Base-by-base conservation (phyloP, 2,797 vertebrate species). In the Clarias laeviceps region DNA sequence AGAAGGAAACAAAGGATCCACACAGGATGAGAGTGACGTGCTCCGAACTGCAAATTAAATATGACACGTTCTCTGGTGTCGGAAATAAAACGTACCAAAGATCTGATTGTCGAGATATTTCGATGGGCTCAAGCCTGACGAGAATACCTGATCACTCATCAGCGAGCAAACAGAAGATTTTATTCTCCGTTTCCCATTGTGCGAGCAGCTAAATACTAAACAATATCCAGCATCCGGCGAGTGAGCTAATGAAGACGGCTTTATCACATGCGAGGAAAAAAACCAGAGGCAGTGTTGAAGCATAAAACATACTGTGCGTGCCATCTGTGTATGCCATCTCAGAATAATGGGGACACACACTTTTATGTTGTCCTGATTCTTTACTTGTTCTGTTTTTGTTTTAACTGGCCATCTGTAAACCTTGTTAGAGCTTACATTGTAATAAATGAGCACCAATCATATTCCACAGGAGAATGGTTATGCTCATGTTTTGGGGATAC, bases 1-100 rank as follows among this genome's bases (percentile, higher is more conserved):
- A 84, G 87, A 85, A 65, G 84, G 85, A 92, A 93, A 85, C 72
- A 66, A 64, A 40, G 50, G 82, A 73, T 84, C 62, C 74, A 65
- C 69, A 73, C 73, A 17, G 50, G 70, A 86, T 68, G 66, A 80
- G 37, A 87, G 82, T 32, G 82, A 80, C 80, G 77, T 57, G 76
- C 50, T 29, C 66, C 61, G 17, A 86, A 82, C 83, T 80, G 77
- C 82, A 85, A 88, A 83, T 77, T 89, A 84, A 83, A 82, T 74
- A 81, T 85, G 80, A 66, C 87, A 62, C 54, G 59, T 84, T 76
- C 64, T 57, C 61, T 78, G 74, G 50, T 59, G 34, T 61, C 73
- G 29, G 80, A 82, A 88, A 85, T 85, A 84, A 87, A 87, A 80
- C 2, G 59, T 66, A 80, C 45, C 76, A 83, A 65, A 87, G 82